These are phyloP conservation scores for Amblyraja radiata DNA, from an alignment of 2,797 vertebrate genomes.

Conservation along the genomic window DNA sequence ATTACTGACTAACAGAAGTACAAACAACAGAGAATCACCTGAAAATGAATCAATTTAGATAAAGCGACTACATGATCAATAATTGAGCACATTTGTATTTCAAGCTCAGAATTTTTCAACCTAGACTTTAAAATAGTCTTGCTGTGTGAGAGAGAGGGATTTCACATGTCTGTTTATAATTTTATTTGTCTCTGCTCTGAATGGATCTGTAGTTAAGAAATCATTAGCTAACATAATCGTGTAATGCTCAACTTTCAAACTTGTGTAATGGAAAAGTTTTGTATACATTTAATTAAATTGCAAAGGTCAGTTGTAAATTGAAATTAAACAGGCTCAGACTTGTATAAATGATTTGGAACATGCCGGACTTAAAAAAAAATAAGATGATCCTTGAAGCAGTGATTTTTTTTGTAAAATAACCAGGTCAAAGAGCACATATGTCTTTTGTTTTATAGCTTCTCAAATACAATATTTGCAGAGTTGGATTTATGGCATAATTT, in stretches of 20 bases:
- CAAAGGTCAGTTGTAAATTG: conserved; percentile 55
- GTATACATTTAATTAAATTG: conserved; percentile 51
- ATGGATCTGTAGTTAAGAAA: conserved; percentile 19
- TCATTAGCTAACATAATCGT: conserved; percentile 27
- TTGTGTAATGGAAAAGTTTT: conserved; percentile 46
- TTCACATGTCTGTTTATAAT: conserved; percentile 30
- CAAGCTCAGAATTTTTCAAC: not conserved
- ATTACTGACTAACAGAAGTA: conserved; percentile 14
- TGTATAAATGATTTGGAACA: conserved; percentile 55
- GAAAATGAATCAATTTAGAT: not conserved
- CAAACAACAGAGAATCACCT: not conserved
- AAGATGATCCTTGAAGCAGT: conserved; percentile 55
- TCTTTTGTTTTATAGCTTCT: conserved; percentile 68
- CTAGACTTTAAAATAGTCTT: conserved; percentile 15
- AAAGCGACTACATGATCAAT: conserved; percentile 12
- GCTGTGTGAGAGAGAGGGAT: not conserved
- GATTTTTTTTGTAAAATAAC: conserved; percentile 52
- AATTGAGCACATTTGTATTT: conserved; percentile 23
- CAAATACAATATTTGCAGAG: conserved; percentile 72
- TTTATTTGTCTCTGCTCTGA: conserved; percentile 28
- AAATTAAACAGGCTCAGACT: conserved; percentile 53
- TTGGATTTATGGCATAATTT: conserved; percentile 68
- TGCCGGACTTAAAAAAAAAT: conserved; percentile 46
- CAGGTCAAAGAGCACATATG: conserved; percentile 70
- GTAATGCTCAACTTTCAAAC: conserved; percentile 28